Evolutionary conservation across 92 coral and sea anemone genomes (phyloP).

Genomic region (Hydrozoanthus gracilis): DNA sequence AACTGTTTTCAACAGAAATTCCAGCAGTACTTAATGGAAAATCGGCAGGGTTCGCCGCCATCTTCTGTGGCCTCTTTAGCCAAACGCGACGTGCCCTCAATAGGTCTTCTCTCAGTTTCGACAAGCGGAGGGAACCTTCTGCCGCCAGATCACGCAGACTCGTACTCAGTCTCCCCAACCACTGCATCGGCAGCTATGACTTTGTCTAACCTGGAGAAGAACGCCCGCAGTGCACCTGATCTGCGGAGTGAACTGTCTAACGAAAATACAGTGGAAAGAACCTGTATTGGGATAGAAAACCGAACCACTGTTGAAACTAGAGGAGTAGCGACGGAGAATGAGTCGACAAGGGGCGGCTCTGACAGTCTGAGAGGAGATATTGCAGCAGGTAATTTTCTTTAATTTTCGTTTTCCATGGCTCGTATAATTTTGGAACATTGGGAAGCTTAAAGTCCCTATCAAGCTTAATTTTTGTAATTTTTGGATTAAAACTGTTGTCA

Average conservation of each 20-base stretch:
- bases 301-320: slow-evolving; percentile 20
- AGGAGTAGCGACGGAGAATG: slow-evolving; percentile 42
- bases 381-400: slow-evolving; percentile 37
- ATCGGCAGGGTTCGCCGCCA: not conserved
- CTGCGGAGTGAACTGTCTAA: slow-evolving; percentile 11
- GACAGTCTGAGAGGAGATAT: slow-evolving; percentile 50
- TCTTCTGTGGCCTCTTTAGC: not conserved
- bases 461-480: too few relatives aligned
- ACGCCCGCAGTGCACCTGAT: slow-evolving; percentile 29
- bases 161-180: slow-evolving; percentile 76
- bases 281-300: slow-evolving; percentile 7
- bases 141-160: slow-evolving; percentile 28
- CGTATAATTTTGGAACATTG: too few relatives aligned
- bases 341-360: slow-evolving; percentile 24
- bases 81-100: slow-evolving; percentile 13
- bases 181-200: slow-evolving; percentile 95
- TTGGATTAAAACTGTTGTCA: too few relatives aligned
- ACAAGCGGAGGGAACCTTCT: slow-evolving; percentile 21
- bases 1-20: slow-evolving; percentile 11
- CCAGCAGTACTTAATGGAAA: slow-evolving; percentile 32
- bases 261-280: slow-evolving; percentile 29
- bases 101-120: slow-evolving; percentile 31
- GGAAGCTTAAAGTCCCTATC: too few relatives aligned
- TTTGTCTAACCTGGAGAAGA: slow-evolving; percentile 75
- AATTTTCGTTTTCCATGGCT: not conserved